These are phyloP conservation scores for Coracopsis vasa DNA, from an alignment of 2,113 vertebrate species.

Conservation along the genomic window DNA sequence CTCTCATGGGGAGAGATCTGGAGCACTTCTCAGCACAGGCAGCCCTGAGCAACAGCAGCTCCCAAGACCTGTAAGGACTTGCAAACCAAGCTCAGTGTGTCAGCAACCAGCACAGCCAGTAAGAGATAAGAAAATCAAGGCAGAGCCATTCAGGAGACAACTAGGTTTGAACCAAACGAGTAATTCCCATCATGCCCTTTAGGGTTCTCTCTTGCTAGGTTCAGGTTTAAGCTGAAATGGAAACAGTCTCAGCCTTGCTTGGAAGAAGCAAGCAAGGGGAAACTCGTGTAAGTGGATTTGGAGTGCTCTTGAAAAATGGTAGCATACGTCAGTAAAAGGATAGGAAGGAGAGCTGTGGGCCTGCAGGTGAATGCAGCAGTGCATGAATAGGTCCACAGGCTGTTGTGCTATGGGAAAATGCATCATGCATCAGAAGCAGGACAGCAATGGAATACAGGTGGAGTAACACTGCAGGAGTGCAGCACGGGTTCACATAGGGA, in stretches of 20 bases:
- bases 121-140: not conserved
- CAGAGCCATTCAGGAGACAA: not conserved
- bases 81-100: not conserved
- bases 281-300: not conserved
- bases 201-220: not conserved
- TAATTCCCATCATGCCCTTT: not conserved
- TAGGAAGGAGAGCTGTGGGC: not conserved
- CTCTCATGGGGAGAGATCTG: not conserved
- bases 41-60: not conserved
- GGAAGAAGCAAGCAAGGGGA: not conserved
- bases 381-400: not conserved
- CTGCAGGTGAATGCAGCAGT: not conserved
- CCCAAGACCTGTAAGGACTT: not conserved
- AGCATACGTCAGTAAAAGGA: not conserved
- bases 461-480: not conserved
- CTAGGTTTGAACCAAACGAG: not conserved
- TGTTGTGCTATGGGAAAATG: not conserved
- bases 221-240: not conserved
- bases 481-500: fast-evolving
- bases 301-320: not conserved
- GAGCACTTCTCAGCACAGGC: not conserved
- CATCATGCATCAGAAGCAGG: not conserved
- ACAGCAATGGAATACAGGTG: not conserved
- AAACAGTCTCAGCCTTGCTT: not conserved
- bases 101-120: not conserved